A percentile compares a stretch with the other conserved stretches of the same genome.
Conservation (phyloP, 2,113 vertebrate genomes). For the Climacteris rufus region DNA sequence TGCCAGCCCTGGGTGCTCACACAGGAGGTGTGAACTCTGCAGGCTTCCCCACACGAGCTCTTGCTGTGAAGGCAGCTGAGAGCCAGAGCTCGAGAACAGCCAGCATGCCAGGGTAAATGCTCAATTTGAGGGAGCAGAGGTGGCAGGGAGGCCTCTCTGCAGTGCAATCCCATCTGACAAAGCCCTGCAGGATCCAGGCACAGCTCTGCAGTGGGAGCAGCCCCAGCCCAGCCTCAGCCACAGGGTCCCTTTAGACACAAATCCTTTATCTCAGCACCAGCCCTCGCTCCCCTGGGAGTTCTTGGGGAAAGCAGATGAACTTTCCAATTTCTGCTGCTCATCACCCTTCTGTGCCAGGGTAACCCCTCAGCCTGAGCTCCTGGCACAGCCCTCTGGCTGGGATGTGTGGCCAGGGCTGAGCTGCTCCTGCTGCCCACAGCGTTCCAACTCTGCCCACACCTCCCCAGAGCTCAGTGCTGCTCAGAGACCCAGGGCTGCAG, state of each 20-base stretch:
- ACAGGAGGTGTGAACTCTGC: fast-evolving
- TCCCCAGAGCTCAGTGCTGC: neutral
- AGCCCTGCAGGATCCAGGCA: neutral
- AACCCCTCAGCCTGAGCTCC: neutral
- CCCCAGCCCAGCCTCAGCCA: neutral
- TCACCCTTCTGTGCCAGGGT: too few species aligned
- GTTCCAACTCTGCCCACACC: too few species aligned
- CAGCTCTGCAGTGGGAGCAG: neutral
- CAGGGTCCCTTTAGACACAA: neutral
- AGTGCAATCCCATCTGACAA: neutral
- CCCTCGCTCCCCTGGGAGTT: neutral
- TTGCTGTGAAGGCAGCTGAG: neutral
- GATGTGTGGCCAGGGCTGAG: neutral
- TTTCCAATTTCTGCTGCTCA: neutral
- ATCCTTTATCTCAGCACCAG: neutral
- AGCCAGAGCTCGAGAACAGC: neutral
- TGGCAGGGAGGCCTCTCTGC: neutral
- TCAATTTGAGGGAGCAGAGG: neutral
- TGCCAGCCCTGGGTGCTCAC: fast-evolving
- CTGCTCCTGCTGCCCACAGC: too few species aligned
- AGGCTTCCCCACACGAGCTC: neutral
- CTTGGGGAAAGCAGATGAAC: neutral
- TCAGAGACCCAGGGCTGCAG: neutral
- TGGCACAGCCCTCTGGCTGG: neutral
- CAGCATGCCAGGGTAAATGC: neutral